phyloP scores from a whole-genome alignment of 1,140 invertebrate species.

The Megathymus violae region DNA sequence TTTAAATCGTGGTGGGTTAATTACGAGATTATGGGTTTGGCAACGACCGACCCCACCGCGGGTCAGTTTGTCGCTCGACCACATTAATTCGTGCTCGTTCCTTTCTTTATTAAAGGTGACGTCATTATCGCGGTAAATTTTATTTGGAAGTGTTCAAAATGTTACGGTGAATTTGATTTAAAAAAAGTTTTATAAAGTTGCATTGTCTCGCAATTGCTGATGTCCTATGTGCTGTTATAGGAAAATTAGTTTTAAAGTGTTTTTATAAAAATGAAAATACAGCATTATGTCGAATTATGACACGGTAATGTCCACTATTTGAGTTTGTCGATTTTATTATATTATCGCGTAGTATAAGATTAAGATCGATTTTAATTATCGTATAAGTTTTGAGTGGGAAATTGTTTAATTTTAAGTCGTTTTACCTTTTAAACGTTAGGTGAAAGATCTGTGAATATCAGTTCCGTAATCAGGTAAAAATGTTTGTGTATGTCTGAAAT shows the following conservation, averaged over 20 bases:
- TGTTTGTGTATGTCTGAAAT: too few relatives aligned
- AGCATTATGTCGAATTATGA: slow-evolving; percentile 17
- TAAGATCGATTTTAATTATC: too few relatives aligned
- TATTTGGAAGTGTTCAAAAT: slow-evolving; percentile 31
- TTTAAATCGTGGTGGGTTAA: slow-evolving; percentile 57
- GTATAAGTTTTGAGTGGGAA: too few relatives aligned
- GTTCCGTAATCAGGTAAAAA: too few relatives aligned
- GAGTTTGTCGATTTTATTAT: slow-evolving; percentile 14
- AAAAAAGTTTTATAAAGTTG: slow-evolving; percentile 49
- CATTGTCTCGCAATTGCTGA: slow-evolving; percentile 64
- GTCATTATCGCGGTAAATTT: slow-evolving; percentile 68
- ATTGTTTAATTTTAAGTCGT: too few relatives aligned
- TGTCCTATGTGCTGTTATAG: slow-evolving; percentile 15
- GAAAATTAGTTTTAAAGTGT: slow-evolving; percentile 23
- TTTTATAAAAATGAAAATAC: slow-evolving; percentile 2
- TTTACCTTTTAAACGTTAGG: too few relatives aligned
- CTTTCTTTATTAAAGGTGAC: slow-evolving; percentile 79
- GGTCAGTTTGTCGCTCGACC: slow-evolving; percentile 65
- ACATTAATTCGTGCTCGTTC: slow-evolving; percentile 68
- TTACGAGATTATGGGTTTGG: slow-evolving; percentile 73
- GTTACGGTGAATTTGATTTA: slow-evolving; percentile 43
- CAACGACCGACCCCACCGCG: slow-evolving; percentile 54
- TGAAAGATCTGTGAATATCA: too few relatives aligned
- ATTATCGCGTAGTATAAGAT: too few relatives aligned
- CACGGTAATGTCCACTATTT: slow-evolving; percentile 13